A percentile compares a stretch with the other conserved stretches of the same genome.
These are phyloP conservation scores for Chiridota heheva DNA, from an alignment of 35 echinoderm and acorn worm genomes.

Conservation along the genomic window DNA sequence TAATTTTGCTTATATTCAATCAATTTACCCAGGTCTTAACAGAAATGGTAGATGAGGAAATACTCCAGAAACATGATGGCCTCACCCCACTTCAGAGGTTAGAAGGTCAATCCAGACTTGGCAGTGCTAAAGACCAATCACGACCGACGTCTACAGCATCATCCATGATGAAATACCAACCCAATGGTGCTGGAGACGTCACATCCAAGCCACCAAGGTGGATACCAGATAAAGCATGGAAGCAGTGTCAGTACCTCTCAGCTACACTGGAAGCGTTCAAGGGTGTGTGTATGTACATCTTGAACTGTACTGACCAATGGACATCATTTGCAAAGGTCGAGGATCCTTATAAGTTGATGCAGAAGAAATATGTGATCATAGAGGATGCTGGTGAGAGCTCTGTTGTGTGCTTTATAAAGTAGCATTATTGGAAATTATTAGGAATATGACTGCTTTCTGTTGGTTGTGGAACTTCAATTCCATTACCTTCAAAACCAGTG, in stretches of 20 bases:
- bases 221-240: slow-evolving; percentile 91
- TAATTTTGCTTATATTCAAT: no score
- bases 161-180: slow-evolving; percentile 8
- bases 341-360: slow-evolving; percentile 65
- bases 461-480: no score
- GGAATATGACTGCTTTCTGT: no score
- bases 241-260: slow-evolving; percentile 97
- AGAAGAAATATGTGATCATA: neutral
- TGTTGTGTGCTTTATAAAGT: no score
- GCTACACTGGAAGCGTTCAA: slow-evolving; percentile 65
- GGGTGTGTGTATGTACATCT: slow-evolving; percentile 82
- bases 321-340: slow-evolving; percentile 51
- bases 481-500: no score
- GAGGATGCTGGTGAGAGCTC: neutral
- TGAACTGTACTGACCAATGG: slow-evolving; percentile 90
- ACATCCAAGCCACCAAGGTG: slow-evolving; percentile 90
- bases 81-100: slow-evolving; percentile 88
- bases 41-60: slow-evolving; percentile 56
- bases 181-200: slow-evolving; percentile 41
- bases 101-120: slow-evolving; percentile 59
- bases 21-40: slow-evolving; percentile 78
- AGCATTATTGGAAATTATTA: no score
- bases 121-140: neutral
- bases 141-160: neutral
- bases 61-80: slow-evolving; percentile 82